These are phyloP conservation scores for Nothoprocta pentlandii DNA, from an alignment of 2,113 vertebrate species.

Conservation along the genomic window DNA sequence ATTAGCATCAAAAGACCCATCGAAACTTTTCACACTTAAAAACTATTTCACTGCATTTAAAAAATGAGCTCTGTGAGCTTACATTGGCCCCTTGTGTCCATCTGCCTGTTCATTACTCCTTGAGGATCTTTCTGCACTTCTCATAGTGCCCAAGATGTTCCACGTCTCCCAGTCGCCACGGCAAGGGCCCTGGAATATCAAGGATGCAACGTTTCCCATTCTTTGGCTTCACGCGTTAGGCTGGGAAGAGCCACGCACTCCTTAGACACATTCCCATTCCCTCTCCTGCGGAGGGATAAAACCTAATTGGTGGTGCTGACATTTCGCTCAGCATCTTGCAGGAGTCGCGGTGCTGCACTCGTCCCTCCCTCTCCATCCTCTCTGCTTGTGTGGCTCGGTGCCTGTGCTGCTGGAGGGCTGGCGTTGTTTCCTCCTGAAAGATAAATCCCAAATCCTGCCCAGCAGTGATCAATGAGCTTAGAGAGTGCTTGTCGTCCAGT, in stretches of 20 bases:
- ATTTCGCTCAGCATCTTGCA: neutral
- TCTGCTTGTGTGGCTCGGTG: neutral
- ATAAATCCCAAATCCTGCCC: slow-evolving; percentile 38
- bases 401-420: slow-evolving; percentile 28
- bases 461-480: slow-evolving; percentile 46
- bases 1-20: neutral
- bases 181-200: neutral
- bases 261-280: neutral
- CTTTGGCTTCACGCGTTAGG: neutral
- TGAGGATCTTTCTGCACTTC: neutral
- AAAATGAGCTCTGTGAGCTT: neutral
- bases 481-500: neutral
- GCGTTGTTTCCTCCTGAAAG: neutral
- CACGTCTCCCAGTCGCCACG: neutral
- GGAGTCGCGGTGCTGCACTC: rapidly evolving
- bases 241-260: neutral
- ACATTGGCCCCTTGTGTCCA: neutral
- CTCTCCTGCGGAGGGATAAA: neutral
- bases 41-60: neutral
- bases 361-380: neutral
- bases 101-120: neutral
- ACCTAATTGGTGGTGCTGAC: neutral
- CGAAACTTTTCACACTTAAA: neutral
- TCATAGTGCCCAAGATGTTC: neutral
- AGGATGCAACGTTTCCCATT: neutral